Conservation (phyloP, 2,888 invertebrate genomes). For the Sphinx pinastri region DNA sequence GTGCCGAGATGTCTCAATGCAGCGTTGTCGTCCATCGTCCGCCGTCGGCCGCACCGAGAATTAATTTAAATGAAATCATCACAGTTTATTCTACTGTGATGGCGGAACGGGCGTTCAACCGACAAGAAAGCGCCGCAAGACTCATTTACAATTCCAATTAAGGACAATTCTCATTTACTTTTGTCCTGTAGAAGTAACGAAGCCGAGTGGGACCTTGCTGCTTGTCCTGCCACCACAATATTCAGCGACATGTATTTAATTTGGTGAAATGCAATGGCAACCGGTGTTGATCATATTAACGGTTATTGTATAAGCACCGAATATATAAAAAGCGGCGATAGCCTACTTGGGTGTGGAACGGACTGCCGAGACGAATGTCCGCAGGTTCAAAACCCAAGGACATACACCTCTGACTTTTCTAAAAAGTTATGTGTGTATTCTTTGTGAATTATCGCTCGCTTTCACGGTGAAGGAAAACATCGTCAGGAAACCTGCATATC, state of each 20-base stretch:
- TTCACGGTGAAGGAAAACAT: too few species aligned
- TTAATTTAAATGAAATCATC: slow-evolving; percentile 82
- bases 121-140: slow-evolving; percentile 78
- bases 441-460: too few species aligned
- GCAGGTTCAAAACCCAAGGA: too few species aligned
- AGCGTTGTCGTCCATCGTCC: slow-evolving; percentile 56
- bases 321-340: too few species aligned
- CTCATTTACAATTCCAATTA: slow-evolving; percentile 83
- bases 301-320: not conserved
- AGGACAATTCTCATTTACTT: slow-evolving; percentile 80
- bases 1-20: slow-evolving; percentile 62
- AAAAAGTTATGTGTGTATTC: too few species aligned
- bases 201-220: slow-evolving; percentile 57
- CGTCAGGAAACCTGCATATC: too few species aligned
- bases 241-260: slow-evolving; percentile 41
- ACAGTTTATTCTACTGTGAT: slow-evolving; percentile 79
- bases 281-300: slow-evolving; percentile 22
- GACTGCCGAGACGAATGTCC: too few species aligned
- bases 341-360: too few species aligned
- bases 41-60: slow-evolving; percentile 59
- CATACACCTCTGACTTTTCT: too few species aligned
- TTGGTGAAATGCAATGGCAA: slow-evolving; percentile 38
- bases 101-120: slow-evolving; percentile 71
- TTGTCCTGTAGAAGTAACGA: slow-evolving; percentile 73
- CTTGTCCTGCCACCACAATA: slow-evolving; percentile 33